Conservation (phyloP, 2,797 vertebrate genomes). For the Todus mexicanus region DNA sequence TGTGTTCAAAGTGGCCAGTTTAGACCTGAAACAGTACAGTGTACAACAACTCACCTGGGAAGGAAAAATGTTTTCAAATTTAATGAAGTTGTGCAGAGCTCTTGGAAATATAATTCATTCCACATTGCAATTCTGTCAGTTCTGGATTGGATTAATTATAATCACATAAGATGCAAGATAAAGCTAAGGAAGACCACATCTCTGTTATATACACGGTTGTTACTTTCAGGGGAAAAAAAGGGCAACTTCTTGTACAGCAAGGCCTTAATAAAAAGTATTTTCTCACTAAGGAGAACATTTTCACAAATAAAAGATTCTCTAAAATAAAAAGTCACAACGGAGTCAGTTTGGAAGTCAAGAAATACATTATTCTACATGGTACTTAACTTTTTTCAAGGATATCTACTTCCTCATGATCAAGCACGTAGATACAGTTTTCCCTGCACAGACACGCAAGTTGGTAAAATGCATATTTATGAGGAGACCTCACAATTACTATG, state of each 20-base stretch:
- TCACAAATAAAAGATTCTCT: background rate
- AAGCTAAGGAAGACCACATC: background rate
- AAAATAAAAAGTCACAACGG: background rate
- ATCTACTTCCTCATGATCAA: background rate
- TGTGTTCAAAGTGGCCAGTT: background rate
- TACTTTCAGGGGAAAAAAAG: background rate
- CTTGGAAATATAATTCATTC: background rate
- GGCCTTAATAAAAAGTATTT: background rate
- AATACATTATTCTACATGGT: background rate
- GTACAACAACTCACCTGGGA: background rate
- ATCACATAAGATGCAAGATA: background rate
- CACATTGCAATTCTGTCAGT: background rate
- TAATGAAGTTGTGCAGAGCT: background rate
- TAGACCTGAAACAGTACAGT: background rate
- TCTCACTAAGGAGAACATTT: background rate
- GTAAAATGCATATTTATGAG: background rate
- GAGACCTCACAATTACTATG: background rate
- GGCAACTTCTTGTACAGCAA: background rate
- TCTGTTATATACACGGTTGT: background rate
- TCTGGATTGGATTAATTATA: background rate
- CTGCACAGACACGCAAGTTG: background rate
- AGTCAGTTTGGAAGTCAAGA: background rate
- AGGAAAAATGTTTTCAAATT: background rate
- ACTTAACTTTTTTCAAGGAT: background rate
- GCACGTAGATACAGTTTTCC: background rate